These are phyloP conservation scores for Psittacula echo DNA, from an alignment of 2,797 vertebrate genomes.

Conservation along the genomic window DNA sequence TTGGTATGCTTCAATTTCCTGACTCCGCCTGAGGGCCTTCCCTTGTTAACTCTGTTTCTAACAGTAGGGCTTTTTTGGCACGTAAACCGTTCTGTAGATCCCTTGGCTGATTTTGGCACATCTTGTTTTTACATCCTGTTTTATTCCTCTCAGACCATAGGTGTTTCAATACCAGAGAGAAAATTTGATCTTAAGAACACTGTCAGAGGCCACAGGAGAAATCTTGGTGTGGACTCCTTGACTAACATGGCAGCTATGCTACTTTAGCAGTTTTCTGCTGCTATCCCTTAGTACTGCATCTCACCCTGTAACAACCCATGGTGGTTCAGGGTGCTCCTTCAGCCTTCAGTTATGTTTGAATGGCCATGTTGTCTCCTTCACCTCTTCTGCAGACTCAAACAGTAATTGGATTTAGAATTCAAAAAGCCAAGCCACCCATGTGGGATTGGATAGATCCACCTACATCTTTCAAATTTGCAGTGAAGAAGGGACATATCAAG, in stretches of 20 bases:
- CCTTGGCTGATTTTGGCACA: background rate
- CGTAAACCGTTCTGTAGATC: background rate
- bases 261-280: background rate
- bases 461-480: background rate
- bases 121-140: background rate
- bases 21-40: background rate
- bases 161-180: background rate
- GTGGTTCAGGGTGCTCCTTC: background rate
- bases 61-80: slow-evolving; percentile 2
- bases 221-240: background rate
- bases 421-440: fast-evolving
- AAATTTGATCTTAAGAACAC: background rate
- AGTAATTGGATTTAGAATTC: background rate
- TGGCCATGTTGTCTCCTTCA: background rate
- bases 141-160: background rate
- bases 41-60: slow-evolving; percentile 7
- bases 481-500: background rate
- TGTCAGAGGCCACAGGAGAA: background rate
- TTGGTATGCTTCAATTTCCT: slow-evolving; percentile 56
- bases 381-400: background rate
- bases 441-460: background rate
- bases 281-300: background rate
- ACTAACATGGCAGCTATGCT: background rate
- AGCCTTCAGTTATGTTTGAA: background rate
- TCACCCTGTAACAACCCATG: background rate